A percentile compares a stretch with the other conserved stretches of the same genome.
Conservation (phyloP, 2,113 vertebrate genomes). For the Calyptommatus sinebrachiatus region DNA sequence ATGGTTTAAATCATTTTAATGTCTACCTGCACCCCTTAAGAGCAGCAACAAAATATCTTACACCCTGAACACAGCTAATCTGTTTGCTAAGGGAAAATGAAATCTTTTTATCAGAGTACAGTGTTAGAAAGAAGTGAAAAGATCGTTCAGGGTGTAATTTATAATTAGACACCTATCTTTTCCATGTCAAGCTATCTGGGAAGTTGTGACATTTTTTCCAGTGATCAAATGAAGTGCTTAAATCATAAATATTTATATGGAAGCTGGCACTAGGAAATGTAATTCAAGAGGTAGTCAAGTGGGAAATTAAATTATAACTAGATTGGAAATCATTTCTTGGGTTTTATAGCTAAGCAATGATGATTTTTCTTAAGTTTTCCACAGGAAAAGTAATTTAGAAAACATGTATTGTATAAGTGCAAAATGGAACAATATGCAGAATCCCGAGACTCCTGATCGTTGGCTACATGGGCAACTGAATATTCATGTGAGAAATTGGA, state of each 20-base stretch:
- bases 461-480: too few relatives aligned
- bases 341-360: slow-evolving; percentile 34
- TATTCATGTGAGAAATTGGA: too few relatives aligned
- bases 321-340: slow-evolving; percentile 29
- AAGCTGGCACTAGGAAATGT: slow-evolving; percentile 44
- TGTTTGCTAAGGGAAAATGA: slow-evolving; percentile 11
- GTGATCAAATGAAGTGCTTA: slow-evolving; percentile 29
- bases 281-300: slow-evolving; percentile 50
- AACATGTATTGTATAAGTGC: slow-evolving; percentile 11
- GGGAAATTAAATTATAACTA: slow-evolving; percentile 59
- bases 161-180: slow-evolving; percentile 7
- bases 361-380: slow-evolving; percentile 32
- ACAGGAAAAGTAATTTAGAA: slow-evolving; percentile 16
- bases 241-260: slow-evolving; percentile 47
- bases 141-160: slow-evolving; percentile 15
- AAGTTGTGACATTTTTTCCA: slow-evolving; percentile 12
- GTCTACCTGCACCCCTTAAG: slow-evolving; percentile 9
- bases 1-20: neutral
- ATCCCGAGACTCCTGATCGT: too few relatives aligned
- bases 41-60: neutral
- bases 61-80: slow-evolving; percentile 11
- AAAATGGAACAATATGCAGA: slow-evolving; percentile 4
- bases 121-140: neutral
- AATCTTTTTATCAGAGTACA: slow-evolving; percentile 12
- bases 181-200: neutral